Evolutionary conservation across 2,888 invertebrate species (phyloP), one percentile per base, ranked within the genome.

Genomic region (Hypercompe scribonia): DNA sequence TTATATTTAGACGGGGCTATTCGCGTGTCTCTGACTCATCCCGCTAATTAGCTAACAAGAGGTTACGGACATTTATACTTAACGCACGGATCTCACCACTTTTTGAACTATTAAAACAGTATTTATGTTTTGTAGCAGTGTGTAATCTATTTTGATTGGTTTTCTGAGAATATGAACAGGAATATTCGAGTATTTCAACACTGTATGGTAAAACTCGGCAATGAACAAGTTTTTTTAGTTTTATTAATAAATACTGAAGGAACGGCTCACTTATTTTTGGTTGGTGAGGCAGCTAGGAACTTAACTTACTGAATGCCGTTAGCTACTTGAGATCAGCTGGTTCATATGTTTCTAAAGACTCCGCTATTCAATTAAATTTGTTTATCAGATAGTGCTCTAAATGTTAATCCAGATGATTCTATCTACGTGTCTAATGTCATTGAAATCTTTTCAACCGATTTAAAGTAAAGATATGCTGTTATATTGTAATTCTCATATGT

Each of bases 1-100:
- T 80, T 87, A 86, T 80, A 80, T 85, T 76, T 84, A 87, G 79
- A 66, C 71, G 68, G 5, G 64, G 76, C 74, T 86, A 86, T 86
- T 85, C 78, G 73, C 71, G 74, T 76, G 79, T 71, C 74, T 81
- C 77, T 86, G 84, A 86, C 80, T 86, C 84, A 86, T 81, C 28
- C 33, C 11, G 36, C 39, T 73, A 73, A 73, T 73, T 73, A 70
- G 39, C 54, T 70, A 46, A 42, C 58, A 63, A 65, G 65, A 66
- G 65, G 68, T 68, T 68, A 68, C 39, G 39, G n/a, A 74, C 72
- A 69, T 76, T 76, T 74, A 82, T 75, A 74, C 65, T 75, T 78
- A 80, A 73, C 73, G 80, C 63, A 42, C 74, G 66, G 68, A 63
- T 74, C 58, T 74, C 21, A 67, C 33, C 63, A 68, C 66, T 68